Evolutionary conservation across 2,113 vertebrate genomes (phyloP), one percentile per base, ranked within the genome.

Genomic region (Himantopus leucocephalus): DNA sequence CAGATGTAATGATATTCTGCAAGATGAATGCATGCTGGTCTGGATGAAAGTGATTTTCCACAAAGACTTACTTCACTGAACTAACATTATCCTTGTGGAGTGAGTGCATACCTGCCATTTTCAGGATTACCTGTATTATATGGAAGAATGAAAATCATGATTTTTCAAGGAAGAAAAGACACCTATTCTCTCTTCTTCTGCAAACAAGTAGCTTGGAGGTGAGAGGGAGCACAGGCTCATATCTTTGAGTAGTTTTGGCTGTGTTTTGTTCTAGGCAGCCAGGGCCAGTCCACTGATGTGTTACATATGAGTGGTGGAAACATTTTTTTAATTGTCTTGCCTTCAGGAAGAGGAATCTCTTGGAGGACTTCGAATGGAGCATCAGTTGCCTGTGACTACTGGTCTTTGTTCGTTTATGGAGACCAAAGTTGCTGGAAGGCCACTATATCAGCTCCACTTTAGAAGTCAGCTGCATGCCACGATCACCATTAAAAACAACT

Each of bases 11-110:
- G 71, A 50, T 93, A 73, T 62, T 96, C 63, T 93, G 74, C 90
- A 96, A 88, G 63, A 94, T 87, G 32, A 50, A 23, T 71, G 53
- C 86, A 66, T 80, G 50, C 67, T 96, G 80, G 30, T 92, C 76
- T 85, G 77, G 93, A 92, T 22, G 39, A 95, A 95, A 92, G 89
- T 64, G 60, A 78, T 95, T 96, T 96, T 96, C 94, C 85, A 80
- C 67, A 62, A 86, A 83, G 63, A 30, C 37, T 90, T 94, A 52
- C 48, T 96, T 94, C 71, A 66, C 77, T 73, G 34, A 82, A 70
- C 58, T 82, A 93, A 75, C 60, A 52, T 26, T 89, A 68, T 68
- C 45, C 35, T 89, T 48, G 27, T 30, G 56, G 66, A 84, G 35
- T 60, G 39, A 82, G 15, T 70, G 73, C 56, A 52, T 89, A 48